Evolutionary conservation across 2,888 invertebrate genomes (phyloP).

Genomic region (Polia nebulosa): DNA sequence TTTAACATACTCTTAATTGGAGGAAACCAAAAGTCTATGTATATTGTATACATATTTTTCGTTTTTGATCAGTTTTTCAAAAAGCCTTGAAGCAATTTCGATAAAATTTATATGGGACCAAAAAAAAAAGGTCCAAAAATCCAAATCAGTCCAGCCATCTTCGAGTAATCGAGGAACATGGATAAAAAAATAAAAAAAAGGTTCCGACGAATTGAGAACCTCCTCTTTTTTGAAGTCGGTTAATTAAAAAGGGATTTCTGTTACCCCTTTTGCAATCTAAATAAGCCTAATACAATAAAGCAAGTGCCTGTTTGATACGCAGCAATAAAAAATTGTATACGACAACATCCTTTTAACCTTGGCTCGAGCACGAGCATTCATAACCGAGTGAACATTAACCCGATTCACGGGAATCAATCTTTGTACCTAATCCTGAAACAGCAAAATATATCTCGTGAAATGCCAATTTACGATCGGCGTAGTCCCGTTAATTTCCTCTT

Average conservation of each 20-base stretch:
- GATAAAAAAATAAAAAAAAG: too few species aligned
- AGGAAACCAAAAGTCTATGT: too few species aligned
- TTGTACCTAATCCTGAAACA: conserved; percentile 60
- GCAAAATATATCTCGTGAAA: conserved; percentile 60
- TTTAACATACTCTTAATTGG: too few species aligned
- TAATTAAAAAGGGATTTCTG: background rate
- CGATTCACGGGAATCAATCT: conserved; percentile 63
- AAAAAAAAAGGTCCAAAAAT: too few species aligned
- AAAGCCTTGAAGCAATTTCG: too few species aligned
- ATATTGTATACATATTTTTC: too few species aligned
- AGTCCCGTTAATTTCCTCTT: conserved; percentile 64
- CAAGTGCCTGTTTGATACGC: conserved; percentile 27
- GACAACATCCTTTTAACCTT: conserved; percentile 43
- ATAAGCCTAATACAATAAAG: conserved; percentile 36
- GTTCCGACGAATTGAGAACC: too few species aligned
- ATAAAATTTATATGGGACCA: too few species aligned
- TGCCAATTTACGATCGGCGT: conserved; percentile 62
- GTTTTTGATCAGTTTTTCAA: too few species aligned
- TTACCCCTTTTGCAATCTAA: background rate
- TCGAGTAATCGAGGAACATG: too few species aligned
- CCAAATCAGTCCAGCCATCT: too few species aligned
- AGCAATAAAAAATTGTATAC: conserved; percentile 35
- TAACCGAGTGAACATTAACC: conserved; percentile 52
- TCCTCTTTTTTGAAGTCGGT: too few species aligned
- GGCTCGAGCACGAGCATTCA: conserved; percentile 46